Conservation (phyloP, 2,888 invertebrate genomes). For the Sarcophaga carnaria region DNA sequence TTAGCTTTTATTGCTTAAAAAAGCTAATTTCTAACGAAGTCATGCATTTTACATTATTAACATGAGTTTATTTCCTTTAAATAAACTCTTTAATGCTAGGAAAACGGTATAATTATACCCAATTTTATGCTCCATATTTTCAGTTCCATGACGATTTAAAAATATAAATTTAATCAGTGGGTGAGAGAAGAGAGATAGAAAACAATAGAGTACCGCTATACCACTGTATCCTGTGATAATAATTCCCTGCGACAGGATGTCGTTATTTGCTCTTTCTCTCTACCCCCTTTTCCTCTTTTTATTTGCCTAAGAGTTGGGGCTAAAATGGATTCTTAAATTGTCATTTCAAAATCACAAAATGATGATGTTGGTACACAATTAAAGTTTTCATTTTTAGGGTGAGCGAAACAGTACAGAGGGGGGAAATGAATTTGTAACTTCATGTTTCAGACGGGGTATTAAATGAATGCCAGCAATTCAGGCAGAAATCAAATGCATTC, state of each 20-base stretch:
- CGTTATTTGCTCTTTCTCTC: conserved; percentile 2
- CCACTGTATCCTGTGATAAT: conserved; percentile 41
- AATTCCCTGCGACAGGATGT: conserved; percentile 46
- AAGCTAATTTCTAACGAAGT: neutral
- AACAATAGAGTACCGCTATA: neutral
- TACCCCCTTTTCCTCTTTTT: conserved; percentile 10
- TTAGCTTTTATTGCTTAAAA: neutral
- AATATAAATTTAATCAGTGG: no score
- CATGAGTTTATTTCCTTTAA: no score
- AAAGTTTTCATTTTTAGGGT: conserved; percentile 25
- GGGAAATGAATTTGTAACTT: neutral
- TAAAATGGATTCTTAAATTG: conserved; percentile 40
- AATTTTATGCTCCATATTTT: no score
- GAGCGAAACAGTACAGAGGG: neutral
- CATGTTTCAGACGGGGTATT: neutral
- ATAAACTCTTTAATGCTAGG: no score
- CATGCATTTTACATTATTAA: neutral
- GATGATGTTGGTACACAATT: conserved; percentile 27
- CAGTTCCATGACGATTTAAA: no score
- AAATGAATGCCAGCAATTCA: neutral
- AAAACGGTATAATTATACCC: no score
- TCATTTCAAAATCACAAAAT: conserved; percentile 20
- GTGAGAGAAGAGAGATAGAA: neutral
- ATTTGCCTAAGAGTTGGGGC: neutral
- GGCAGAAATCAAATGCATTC: neutral